Conservation (phyloP, 2,888 invertebrate species). For the Meliscaeva auricollis region DNA sequence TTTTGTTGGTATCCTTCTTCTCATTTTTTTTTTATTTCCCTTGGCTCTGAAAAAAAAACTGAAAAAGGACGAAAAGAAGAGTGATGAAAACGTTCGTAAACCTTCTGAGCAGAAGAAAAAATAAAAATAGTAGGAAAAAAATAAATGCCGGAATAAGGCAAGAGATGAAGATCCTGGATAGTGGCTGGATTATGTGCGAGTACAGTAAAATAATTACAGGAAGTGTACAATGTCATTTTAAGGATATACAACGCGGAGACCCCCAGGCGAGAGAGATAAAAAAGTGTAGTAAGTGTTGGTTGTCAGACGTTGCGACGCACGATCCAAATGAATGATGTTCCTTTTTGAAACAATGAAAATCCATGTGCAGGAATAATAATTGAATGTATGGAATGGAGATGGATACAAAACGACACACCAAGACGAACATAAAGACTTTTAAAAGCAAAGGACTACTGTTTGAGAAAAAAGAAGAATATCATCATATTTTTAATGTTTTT, state of each 20-base stretch:
- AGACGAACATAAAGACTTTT: not conserved
- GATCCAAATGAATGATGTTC: constrained; percentile 43
- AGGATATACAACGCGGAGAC: constrained; percentile 26
- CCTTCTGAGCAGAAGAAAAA: constrained; percentile 5
- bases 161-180: constrained; percentile 34
- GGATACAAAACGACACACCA: not conserved
- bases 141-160: constrained; percentile 35
- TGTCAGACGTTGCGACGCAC: constrained; percentile 8
- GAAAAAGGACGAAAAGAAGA: constrained; percentile 1
- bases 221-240: constrained; percentile 48
- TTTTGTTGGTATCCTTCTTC: not conserved
- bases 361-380: constrained; percentile 59
- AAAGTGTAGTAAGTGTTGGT: not conserved
- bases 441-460: constrained; percentile 30
- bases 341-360: constrained; percentile 59
- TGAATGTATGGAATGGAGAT: not conserved
- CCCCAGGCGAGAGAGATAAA: constrained; percentile 29
- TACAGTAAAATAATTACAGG: constrained; percentile 69
- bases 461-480: constrained; percentile 29
- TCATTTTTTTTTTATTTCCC: constrained; percentile 26
- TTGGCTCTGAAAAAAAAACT: constrained; percentile 6
- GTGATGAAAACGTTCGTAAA: constrained; percentile 25
- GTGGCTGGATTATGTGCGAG: constrained; percentile 53
- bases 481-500: constrained; percentile 31
- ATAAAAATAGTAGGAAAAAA: constrained; percentile 1